phyloP scores from a whole-genome alignment of 2,797 vertebrate genomes.

The Acanthiza pusilla region DNA sequence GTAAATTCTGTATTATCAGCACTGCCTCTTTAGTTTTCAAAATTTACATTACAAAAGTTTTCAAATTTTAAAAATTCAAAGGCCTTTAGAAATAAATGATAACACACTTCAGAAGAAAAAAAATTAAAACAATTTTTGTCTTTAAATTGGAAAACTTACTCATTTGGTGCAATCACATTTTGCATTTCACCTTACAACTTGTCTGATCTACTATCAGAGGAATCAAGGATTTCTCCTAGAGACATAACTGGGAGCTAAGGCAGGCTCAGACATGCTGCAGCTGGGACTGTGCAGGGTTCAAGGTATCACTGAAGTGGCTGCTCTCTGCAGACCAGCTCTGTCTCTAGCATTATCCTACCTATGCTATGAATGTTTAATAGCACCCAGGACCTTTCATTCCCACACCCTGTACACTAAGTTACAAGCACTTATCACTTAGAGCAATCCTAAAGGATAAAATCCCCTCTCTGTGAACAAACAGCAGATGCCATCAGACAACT shows the following conservation, averaged over 20 bases:
- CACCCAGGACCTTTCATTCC: background rate
- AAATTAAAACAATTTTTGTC: background rate
- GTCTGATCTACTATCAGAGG: background rate
- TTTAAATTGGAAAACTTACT: background rate
- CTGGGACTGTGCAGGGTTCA: background rate
- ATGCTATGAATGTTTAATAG: background rate
- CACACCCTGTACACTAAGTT: background rate
- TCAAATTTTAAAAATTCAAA: background rate
- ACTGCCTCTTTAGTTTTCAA: background rate
- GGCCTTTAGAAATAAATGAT: background rate
- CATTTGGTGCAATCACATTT: background rate
- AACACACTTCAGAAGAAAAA: background rate
- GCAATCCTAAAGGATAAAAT: background rate
- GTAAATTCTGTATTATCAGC: background rate
- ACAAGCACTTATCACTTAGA: background rate
- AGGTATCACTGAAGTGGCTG: background rate
- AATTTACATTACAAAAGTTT: background rate
- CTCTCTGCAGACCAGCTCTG: background rate
- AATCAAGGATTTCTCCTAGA: background rate
- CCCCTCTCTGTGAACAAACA: background rate
- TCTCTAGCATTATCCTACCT: background rate
- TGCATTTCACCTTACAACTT: background rate
- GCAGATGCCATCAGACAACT: background rate
- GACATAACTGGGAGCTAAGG: background rate
- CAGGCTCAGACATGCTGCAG: background rate